A percentile compares a stretch with the other conserved stretches of the same genome.
Evolutionary conservation across 30 jellyfish, hydroid and myxozoan species (phyloP).

Genomic region (Cassiopea andromeda): DNA sequence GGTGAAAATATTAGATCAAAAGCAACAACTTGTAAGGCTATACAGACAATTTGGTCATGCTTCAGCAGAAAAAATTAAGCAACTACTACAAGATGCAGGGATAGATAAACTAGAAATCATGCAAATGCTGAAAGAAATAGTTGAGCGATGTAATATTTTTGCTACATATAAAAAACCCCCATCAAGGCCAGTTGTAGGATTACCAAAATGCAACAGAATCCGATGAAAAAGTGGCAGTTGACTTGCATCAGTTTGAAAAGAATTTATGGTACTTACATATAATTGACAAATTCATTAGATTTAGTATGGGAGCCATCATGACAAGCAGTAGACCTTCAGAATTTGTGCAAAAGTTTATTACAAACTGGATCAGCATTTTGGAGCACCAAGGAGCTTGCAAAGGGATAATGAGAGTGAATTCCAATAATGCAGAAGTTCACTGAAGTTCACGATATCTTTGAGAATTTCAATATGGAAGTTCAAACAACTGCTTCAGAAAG

Average conservation of each 20-base stretch:
- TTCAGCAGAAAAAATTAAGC: not conserved
- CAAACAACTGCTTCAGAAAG: not conserved
- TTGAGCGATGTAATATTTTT: not conserved
- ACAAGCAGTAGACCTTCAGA: not conserved
- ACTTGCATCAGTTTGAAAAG: not conserved
- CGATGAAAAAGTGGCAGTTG: not conserved
- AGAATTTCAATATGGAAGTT: not conserved
- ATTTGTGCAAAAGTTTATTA: not conserved
- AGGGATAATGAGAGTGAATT: not conserved
- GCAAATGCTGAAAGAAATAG: not conserved
- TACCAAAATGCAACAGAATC: not conserved
- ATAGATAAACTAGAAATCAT: not conserved
- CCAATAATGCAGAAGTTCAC: not conserved
- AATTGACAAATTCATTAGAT: not conserved
- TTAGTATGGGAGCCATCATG: not conserved
- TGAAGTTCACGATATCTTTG: not conserved
- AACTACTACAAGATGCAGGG: not conserved
- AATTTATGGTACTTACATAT: not conserved
- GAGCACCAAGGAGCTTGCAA: not conserved
- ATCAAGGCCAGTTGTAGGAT: not conserved
- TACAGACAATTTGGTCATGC: not conserved
- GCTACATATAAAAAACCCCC: not conserved
- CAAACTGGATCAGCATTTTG: not conserved
- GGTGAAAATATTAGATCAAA: not conserved
- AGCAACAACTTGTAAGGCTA: not conserved